Evolutionary conservation across 2,888 invertebrate species (phyloP).

Genomic region (Eupithecia centaureata): DNA sequence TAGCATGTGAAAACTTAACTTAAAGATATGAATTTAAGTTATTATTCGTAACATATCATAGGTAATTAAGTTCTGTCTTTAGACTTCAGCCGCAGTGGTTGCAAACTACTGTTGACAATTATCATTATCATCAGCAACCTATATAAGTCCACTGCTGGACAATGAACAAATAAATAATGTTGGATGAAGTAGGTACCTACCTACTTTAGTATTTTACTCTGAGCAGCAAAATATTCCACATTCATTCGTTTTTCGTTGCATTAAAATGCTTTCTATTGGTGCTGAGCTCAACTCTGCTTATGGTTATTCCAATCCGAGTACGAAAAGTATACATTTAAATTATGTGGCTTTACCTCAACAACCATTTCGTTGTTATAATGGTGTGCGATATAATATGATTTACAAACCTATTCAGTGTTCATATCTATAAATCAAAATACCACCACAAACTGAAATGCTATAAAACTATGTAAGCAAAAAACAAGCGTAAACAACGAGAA

Average conservation of each 20-base stretch:
- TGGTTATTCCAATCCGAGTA: not conserved
- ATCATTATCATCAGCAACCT: no score
- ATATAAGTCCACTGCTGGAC: no score
- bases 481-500: slow-evolving; percentile 39
- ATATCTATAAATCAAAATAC: not conserved
- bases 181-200: not conserved
- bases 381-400: not conserved
- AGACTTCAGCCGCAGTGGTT: not conserved
- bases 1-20: not conserved
- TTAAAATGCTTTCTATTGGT: not conserved
- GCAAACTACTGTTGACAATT: not conserved
- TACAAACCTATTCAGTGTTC: not conserved
- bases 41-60: no score
- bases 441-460: not conserved
- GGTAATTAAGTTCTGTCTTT: not conserved
- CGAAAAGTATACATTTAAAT: not conserved
- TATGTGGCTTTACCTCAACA: not conserved
- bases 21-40: no score
- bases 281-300: not conserved
- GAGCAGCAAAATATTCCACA: not conserved
- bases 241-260: not conserved
- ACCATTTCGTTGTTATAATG: not conserved
- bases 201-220: not conserved
- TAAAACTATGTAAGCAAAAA: slow-evolving; percentile 28
- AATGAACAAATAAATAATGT: not conserved